These are phyloP conservation scores for Pithecia hirsuta DNA, from an alignment of 2,797 vertebrate genomes.

Conservation along the genomic window DNA sequence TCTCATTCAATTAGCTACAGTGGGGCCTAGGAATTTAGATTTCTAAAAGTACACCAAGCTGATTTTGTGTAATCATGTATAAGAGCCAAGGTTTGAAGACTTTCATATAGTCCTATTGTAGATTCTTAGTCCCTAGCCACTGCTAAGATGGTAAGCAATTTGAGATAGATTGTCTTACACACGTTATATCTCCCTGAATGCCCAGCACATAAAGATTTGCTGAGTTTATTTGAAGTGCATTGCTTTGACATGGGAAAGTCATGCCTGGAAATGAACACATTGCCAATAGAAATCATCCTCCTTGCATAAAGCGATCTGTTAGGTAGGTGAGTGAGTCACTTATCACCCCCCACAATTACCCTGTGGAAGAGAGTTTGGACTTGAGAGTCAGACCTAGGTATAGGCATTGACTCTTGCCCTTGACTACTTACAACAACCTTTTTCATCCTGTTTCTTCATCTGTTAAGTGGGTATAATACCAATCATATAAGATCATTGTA, in stretches of 20 bases:
- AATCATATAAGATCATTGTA: neutral
- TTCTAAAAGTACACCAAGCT: neutral
- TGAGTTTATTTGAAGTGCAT: neutral
- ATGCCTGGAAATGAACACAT: neutral
- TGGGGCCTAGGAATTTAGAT: neutral
- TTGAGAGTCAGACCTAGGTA: neutral
- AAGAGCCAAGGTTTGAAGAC: neutral
- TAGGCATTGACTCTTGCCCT: neutral
- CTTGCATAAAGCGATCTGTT: neutral
- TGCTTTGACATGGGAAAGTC: neutral
- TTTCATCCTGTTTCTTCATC: neutral
- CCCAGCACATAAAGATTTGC: neutral
- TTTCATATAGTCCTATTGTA: neutral
- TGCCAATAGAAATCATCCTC: neutral
- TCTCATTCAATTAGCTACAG: neutral
- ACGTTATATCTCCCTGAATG: neutral
- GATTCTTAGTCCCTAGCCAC: neutral
- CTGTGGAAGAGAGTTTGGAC: neutral
- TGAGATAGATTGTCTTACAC: neutral
- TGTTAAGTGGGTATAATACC: neutral
- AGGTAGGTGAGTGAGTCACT: neutral
- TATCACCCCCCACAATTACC: neutral
- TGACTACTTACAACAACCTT: neutral
- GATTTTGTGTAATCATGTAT: neutral
- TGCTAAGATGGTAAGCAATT: neutral